These are phyloP conservation scores for Malaclemys terrapin DNA, from an alignment of 2,113 vertebrate genomes.

Conservation along the genomic window DNA sequence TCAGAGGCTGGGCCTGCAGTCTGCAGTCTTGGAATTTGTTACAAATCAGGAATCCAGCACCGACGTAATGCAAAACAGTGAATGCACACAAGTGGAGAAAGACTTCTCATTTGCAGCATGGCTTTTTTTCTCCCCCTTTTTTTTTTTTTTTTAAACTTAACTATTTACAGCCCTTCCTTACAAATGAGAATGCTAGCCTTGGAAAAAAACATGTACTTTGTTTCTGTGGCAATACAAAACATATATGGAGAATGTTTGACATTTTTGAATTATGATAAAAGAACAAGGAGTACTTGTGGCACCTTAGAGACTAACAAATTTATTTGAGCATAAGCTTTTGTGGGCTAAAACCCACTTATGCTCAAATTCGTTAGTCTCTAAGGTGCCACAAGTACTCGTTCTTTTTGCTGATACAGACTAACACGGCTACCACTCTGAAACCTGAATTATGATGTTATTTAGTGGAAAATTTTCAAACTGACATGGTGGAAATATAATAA, in stretches of 20 bases:
- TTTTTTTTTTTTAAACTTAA: background rate
- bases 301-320: too few species aligned
- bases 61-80: slow-evolving; percentile 76
- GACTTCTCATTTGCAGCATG: background rate
- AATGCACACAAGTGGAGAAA: slow-evolving; percentile 45
- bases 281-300: too few species aligned
- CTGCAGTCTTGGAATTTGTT: slow-evolving; percentile 79
- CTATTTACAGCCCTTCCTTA: slow-evolving; percentile 21
- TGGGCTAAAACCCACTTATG: too few species aligned
- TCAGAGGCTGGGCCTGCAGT: slow-evolving; percentile 79
- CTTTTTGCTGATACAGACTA: too few species aligned
- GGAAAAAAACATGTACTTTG: rapidly evolving
- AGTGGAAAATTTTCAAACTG: background rate
- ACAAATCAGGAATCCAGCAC: slow-evolving; percentile 78
- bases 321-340: too few species aligned
- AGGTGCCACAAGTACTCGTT: too few species aligned
- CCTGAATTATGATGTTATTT: slow-evolving; percentile 27
- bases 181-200: background rate
- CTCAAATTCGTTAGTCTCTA: too few species aligned
- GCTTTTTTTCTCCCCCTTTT: background rate
- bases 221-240: background rate
- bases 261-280: slow-evolving; percentile 3
- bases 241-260: background rate
- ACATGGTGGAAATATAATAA: slow-evolving; percentile 46
- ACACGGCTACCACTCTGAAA: too few species aligned